These are phyloP conservation scores for Toxotes jaculatrix DNA, from an alignment of 2,113 vertebrate genomes.

Conservation along the genomic window DNA sequence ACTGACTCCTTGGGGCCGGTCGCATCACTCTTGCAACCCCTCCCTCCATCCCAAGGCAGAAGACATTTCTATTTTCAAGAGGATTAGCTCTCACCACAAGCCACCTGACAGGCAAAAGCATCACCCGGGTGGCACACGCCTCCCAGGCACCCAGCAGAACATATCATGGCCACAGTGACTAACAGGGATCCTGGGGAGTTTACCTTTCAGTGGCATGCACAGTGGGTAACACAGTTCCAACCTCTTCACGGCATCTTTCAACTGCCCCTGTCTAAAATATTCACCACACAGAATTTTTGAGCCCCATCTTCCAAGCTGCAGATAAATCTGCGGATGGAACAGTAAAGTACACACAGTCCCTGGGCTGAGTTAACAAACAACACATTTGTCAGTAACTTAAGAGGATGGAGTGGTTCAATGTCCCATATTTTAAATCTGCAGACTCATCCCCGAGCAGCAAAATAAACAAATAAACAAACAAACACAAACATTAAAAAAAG, in stretches of 20 bases:
- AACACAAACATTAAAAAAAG: background rate
- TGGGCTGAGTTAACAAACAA: background rate
- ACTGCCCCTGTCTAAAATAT: slow-evolving; percentile 7
- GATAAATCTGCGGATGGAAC: slow-evolving; percentile 15
- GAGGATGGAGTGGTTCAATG: slow-evolving; percentile 3
- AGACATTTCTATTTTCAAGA: slow-evolving; percentile 80
- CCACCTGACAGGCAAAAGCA: slow-evolving; percentile 72
- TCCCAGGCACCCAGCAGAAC: slow-evolving; percentile 49
- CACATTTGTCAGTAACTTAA: background rate
- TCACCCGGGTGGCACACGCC: slow-evolving; percentile 45
- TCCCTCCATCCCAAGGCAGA: slow-evolving; percentile 52
- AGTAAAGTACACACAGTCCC: background rate
- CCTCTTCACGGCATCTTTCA: slow-evolving; percentile 23
- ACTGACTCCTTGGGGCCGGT: slow-evolving; percentile 72
- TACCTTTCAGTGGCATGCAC: slow-evolving; percentile 51
- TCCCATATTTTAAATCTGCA: slow-evolving; percentile 6
- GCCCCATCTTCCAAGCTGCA: slow-evolving; percentile 8
- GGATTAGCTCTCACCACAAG: slow-evolving; percentile 77
- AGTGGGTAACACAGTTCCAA: slow-evolving; percentile 22
- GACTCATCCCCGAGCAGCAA: background rate
- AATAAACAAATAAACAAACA: slow-evolving; percentile 7
- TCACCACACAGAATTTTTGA: slow-evolving; percentile 2
- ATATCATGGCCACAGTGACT: slow-evolving; percentile 56
- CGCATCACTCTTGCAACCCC: slow-evolving; percentile 47
- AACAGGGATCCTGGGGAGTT: slow-evolving; percentile 61